phyloP scores from a whole-genome alignment of 2,888 invertebrate species.

The Isotomurus palustris region DNA sequence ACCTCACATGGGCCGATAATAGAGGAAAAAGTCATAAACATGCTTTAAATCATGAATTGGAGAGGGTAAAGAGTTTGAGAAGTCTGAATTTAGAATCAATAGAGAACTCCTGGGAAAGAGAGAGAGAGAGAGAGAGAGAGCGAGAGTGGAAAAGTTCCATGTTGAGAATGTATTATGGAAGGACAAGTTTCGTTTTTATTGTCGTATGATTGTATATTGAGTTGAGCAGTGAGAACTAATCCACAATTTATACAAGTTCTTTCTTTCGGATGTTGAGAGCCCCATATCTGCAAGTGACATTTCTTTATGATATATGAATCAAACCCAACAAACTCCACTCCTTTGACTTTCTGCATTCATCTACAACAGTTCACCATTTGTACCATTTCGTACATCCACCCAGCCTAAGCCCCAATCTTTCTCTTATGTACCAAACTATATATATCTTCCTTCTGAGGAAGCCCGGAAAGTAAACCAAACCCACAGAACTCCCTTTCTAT shows the following conservation, averaged over 20 bases:
- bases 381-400: too few relatives aligned
- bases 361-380: too few relatives aligned
- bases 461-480: too few relatives aligned
- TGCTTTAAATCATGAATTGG: conserved; percentile 4
- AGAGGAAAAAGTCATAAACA: conserved; percentile 9
- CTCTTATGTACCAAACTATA: too few relatives aligned
- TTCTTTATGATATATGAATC: conserved; percentile 38
- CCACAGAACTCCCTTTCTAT: too few relatives aligned
- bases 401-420: too few relatives aligned
- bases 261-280: conserved; percentile 2
- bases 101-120: background rate
- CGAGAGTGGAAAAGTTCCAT: background rate
- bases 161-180: conserved; percentile 4
- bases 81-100: conserved; percentile 2
- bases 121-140: background rate
- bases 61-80: background rate
- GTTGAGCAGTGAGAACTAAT: conserved; percentile 12
- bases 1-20: conserved; percentile 3
- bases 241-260: conserved; percentile 10
- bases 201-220: conserved; percentile 12
- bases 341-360: too few relatives aligned
- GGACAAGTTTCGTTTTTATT: conserved; percentile 17
- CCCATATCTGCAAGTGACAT: conserved; percentile 36
- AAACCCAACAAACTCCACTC: conserved; percentile 28
- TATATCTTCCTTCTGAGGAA: too few relatives aligned